Conservation (phyloP, 2,113 vertebrate genomes). For the Taxidea taxus region DNA sequence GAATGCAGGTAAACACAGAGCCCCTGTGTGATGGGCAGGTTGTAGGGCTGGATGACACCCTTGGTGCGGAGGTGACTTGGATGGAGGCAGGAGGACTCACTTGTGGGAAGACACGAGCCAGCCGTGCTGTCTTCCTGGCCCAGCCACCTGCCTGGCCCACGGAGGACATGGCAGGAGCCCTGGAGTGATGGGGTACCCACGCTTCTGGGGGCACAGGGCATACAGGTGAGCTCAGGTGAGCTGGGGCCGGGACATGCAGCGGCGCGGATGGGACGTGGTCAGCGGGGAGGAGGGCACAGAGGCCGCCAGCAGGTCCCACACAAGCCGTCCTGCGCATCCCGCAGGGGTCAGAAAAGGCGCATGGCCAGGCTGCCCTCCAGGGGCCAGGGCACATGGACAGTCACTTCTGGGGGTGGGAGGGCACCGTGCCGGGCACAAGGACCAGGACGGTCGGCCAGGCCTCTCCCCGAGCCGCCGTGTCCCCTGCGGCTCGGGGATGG, state of each 20-base stretch:
- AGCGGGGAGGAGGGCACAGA: neutral
- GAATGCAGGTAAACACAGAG: too few species aligned
- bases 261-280: fast-evolving
- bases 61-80: neutral
- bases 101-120: neutral
- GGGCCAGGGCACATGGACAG: neutral
- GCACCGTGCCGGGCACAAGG: neutral
- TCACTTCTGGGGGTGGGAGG: neutral
- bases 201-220: neutral
- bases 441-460: neutral
- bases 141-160: neutral
- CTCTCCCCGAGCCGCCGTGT: neutral
- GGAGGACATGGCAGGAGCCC: neutral
- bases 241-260: neutral
- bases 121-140: neutral
- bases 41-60: neutral
- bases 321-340: neutral
- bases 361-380: neutral
- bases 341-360: neutral
- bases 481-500: neutral
- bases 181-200: neutral
- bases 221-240: neutral
- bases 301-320: neutral
- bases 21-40: neutral
- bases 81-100: neutral